Percentiles rank a stretch among this genome's conserved stretches.
Conservation (phyloP, 2,113 vertebrate genomes). For the Gavialis gangeticus region DNA sequence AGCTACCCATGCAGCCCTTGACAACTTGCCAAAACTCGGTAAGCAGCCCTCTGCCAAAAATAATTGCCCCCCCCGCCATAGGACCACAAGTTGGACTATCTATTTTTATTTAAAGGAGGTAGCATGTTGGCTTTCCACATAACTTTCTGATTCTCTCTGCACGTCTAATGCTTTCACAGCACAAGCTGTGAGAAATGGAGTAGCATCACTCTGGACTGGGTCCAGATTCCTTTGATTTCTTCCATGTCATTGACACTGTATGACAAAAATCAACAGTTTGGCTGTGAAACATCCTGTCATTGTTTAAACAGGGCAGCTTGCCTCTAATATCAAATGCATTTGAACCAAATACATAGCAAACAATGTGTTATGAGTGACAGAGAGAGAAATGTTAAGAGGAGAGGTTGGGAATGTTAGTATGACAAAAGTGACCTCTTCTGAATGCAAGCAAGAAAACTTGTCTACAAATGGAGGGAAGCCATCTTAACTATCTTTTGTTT, state of each 20-base stretch:
- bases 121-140: neutral
- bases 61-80: neutral
- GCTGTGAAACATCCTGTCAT: conserved; percentile 11
- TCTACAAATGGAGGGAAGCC: neutral
- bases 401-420: neutral
- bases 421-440: neutral
- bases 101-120: neutral
- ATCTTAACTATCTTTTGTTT: neutral
- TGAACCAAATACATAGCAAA: neutral
- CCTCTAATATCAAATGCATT: neutral
- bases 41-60: too few species aligned
- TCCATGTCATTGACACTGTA: conserved; percentile 37
- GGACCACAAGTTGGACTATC: neutral
- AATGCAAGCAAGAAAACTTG: neutral
- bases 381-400: neutral
- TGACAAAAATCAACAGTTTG: neutral
- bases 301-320: neutral
- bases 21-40: too few species aligned
- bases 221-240: conserved; percentile 13
- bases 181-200: neutral
- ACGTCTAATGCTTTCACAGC: neutral
- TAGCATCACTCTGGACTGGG: neutral
- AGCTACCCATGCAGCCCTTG: too few species aligned
- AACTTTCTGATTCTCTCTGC: neutral
- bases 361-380: neutral